Conservation (phyloP, 2,888 invertebrate species). For the Cerastis rubricosa region DNA sequence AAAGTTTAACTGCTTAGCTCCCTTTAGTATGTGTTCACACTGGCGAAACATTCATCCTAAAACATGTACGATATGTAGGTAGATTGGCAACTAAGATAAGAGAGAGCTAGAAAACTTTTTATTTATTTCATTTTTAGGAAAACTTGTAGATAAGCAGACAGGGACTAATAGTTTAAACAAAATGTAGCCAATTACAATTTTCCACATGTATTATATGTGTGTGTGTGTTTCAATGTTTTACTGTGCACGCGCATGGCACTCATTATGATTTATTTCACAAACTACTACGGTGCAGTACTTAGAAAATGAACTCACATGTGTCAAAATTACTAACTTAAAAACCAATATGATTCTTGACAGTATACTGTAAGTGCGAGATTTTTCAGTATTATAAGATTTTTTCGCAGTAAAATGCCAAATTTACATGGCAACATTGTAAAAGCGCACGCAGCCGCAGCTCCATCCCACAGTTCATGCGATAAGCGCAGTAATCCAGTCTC, state of each 20-base stretch:
- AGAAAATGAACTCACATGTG: background rate
- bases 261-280: background rate
- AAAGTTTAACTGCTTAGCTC: background rate
- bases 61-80: too few relatives aligned
- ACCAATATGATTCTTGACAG: background rate
- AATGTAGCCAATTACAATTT: too few relatives aligned
- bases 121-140: too few relatives aligned
- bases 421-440: constrained; percentile 20
- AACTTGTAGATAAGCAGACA: too few relatives aligned
- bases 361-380: background rate
- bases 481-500: constrained; percentile 40
- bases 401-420: background rate
- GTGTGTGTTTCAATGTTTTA: too few relatives aligned
- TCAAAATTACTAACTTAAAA: background rate
- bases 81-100: too few relatives aligned
- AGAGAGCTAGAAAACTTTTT: too few relatives aligned
- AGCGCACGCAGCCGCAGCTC: background rate
- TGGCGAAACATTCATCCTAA: background rate
- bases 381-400: background rate
- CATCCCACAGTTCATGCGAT: constrained; percentile 20
- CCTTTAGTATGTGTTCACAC: background rate
- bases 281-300: background rate
- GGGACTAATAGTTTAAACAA: too few relatives aligned
- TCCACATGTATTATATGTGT: too few relatives aligned
- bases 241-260: too few relatives aligned